Conservation (phyloP, 2,888 invertebrate species). For the Limulus polyphemus region DNA sequence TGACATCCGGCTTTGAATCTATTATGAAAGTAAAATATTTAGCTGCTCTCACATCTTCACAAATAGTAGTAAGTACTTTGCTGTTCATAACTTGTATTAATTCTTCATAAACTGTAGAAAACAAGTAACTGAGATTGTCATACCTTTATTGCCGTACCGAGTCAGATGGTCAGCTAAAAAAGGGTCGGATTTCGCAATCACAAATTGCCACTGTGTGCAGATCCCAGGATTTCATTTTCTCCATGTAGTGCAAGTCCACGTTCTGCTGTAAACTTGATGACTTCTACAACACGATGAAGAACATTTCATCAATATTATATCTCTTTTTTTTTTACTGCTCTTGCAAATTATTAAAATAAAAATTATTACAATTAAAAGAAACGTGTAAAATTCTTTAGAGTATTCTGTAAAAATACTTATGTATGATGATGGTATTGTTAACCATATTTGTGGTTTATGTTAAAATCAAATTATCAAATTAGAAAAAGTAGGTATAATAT, state of each 20-base stretch:
- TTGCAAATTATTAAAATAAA: too few species aligned
- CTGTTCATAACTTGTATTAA: constrained; percentile 23
- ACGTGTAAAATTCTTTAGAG: too few species aligned
- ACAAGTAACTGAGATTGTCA: constrained; percentile 15
- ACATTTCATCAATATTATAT: not conserved
- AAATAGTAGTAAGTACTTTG: not conserved
- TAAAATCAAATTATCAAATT: too few species aligned
- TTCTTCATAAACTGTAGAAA: constrained; percentile 30
- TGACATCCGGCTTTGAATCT: constrained; percentile 18
- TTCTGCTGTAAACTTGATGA: constrained; percentile 24
- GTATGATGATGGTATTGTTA: too few species aligned
- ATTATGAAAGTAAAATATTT: constrained; percentile 12
- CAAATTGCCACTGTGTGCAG: constrained; percentile 30
- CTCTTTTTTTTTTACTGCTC: too few species aligned
- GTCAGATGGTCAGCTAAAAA: constrained; percentile 29
- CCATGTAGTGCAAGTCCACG: constrained; percentile 30
- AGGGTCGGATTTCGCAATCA: constrained; percentile 31
- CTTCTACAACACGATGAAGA: not conserved
- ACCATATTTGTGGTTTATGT: too few species aligned
- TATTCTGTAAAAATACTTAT: too few species aligned
- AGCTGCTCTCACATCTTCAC: not conserved
- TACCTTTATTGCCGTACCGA: constrained; percentile 29
- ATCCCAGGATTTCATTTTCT: constrained; percentile 27
- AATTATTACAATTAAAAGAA: too few species aligned
- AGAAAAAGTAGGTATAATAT: too few species aligned